Conservation (phyloP, 2,888 invertebrate species). For the Drosophila flavopinicola region DNA sequence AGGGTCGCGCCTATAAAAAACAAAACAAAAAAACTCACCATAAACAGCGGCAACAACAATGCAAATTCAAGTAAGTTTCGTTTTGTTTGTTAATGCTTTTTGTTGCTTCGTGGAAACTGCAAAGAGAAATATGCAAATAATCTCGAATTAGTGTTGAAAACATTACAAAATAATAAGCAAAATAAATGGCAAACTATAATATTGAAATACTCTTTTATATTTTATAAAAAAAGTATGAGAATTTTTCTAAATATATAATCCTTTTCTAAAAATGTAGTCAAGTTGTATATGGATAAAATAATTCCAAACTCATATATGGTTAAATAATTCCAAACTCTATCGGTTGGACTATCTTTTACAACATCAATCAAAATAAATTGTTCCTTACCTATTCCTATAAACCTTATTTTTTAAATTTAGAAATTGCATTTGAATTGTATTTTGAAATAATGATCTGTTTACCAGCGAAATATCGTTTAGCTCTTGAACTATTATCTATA, state of each 20-base stretch:
- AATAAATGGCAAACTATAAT: not conserved
- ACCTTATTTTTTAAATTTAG: too few relatives aligned
- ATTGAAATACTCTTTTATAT: conserved; percentile 7
- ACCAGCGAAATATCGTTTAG: too few relatives aligned
- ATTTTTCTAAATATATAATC: not conserved
- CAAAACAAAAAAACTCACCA: conserved; percentile 49
- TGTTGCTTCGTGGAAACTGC: conserved; percentile 41
- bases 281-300: not conserved
- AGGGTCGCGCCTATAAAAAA: conserved; percentile 14
- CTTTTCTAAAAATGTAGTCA: too few relatives aligned
- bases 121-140: conserved; percentile 58
- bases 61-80: conserved; percentile 32
- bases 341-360: too few relatives aligned
- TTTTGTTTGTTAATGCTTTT: conserved; percentile 25
- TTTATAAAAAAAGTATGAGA: not conserved
- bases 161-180: conserved; percentile 42
- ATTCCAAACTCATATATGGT: too few relatives aligned
- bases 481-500: too few relatives aligned
- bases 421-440: too few relatives aligned
- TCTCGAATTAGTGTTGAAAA: conserved; percentile 39
- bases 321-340: too few relatives aligned
- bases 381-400: too few relatives aligned
- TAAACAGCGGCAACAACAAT: conserved; percentile 66
- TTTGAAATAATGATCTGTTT: too few relatives aligned
- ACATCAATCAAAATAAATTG: too few relatives aligned